Base-by-base conservation (phyloP, 92 coral and sea anemone genomes). In the Palythoa grandis region DNA sequence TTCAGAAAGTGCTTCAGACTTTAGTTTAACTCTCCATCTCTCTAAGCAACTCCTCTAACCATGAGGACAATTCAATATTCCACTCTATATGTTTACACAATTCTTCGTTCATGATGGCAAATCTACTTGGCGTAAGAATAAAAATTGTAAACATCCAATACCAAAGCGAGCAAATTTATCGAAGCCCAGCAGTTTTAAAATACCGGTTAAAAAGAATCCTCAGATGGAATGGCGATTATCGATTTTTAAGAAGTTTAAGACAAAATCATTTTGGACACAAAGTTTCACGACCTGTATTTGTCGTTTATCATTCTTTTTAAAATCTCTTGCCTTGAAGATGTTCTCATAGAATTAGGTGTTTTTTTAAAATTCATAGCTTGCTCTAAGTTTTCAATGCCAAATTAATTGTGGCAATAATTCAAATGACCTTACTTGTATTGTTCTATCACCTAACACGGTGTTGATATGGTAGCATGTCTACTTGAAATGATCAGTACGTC, bases 1-100 rank as follows among this genome's bases (percentile, higher is more conserved):
- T 67, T 17, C 56, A 47, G 39, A 79, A 47, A 22, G n/a, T 66
- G 57, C 61, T 65, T 63, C 84, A 79, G 61, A 43, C 37, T 16
- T 39, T 3, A 13, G 23, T 12, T 9, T 54, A 37, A 9, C 40
- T 53, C 68, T 15, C 3, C 65, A 24, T 20, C 29, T 20, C 12
- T 29, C 11, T 54, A 72, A 72, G 15, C 25, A 40, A 72, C 11
- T 15, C 77, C 25, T 68, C 14, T 29, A 15, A 22, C 11, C 11
- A 63, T 19, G 11, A 19, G 20, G 22, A 23, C 8, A 63, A 19
- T 11, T 19, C n/a, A 20, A 58, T 58, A 63, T 63, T n/a, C 8
- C 19, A n/a, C 25, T 43, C 50, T 43, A 5, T 43, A 43, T 43
- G 9, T 43, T 43, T 43, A 43, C 1, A 43, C 50, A 43, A 5